Conservation (phyloP, 2,888 invertebrate genomes). For the Cremastinae sp. region DNA sequence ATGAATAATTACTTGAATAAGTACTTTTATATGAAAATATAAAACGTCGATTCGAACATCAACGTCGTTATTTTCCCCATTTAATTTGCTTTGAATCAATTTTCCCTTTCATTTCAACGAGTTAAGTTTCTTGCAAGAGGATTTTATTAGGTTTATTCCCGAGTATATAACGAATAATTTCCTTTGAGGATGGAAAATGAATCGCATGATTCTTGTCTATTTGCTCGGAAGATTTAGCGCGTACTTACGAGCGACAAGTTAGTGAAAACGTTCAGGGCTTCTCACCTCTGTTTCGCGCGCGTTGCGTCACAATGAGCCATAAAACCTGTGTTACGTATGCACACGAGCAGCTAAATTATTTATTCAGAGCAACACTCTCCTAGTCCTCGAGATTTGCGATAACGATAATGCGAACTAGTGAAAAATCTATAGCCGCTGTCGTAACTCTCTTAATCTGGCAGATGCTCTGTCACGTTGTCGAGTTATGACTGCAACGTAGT, state of each 20-base stretch:
- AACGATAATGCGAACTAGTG: slow-evolving; percentile 34
- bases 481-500: no score
- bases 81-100: no score
- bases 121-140: no score
- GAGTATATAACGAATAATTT: no score
- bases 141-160: no score
- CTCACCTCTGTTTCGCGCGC: slow-evolving; percentile 28
- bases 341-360: slow-evolving; percentile 26
- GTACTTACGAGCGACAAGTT: not conserved
- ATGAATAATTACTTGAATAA: not conserved
- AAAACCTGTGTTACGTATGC: slow-evolving; percentile 30
- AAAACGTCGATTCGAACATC: not conserved
- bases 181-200: no score
- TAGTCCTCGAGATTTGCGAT: slow-evolving; percentile 35
- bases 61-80: no score
- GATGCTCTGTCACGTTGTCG: no score
- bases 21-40: not conserved
- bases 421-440: slow-evolving; percentile 23
- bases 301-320: slow-evolving; percentile 23
- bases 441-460: not conserved
- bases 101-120: no score
- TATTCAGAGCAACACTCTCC: slow-evolving; percentile 35
- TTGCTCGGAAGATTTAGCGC: not conserved
- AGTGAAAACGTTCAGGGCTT: slow-evolving; percentile 20
- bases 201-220: no score